Evolutionary conservation across 2,113 vertebrate genomes (phyloP).

Genomic region (Oxyruncus cristatus): DNA sequence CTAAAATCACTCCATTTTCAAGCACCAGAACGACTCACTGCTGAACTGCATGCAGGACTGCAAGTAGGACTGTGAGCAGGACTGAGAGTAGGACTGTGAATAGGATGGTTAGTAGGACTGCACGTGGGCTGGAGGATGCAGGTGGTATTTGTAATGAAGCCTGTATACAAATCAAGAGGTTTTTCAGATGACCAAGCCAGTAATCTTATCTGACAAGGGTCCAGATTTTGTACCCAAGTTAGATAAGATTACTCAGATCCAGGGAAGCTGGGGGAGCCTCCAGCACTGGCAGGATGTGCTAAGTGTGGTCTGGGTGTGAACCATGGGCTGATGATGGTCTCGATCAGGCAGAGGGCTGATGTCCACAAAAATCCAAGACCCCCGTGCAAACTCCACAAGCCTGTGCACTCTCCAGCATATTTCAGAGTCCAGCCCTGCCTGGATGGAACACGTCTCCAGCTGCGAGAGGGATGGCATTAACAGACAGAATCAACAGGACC

Average conservation of each 20-base stretch:
- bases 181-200: not conserved
- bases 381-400: not conserved
- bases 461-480: not conserved
- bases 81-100: not conserved
- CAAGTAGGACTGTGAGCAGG: too few relatives aligned
- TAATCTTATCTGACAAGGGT: too few relatives aligned
- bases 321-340: not conserved
- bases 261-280: not conserved
- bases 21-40: rapidly evolving
- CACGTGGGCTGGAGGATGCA: rapidly evolving
- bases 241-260: not conserved
- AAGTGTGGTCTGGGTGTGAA: not conserved
- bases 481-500: not conserved
- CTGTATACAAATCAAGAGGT: not conserved
- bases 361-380: too few relatives aligned
- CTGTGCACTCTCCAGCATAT: rapidly evolving
- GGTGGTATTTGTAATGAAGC: not conserved
- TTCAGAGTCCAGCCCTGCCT: not conserved
- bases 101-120: not conserved
- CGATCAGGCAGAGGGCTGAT: not conserved
- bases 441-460: not conserved
- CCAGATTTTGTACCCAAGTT: rapidly evolving
- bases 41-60: not conserved
- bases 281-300: not conserved
- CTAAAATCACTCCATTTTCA: not conserved